Conservation (phyloP, 2,797 vertebrate genomes). For the Siniperca obscura region DNA sequence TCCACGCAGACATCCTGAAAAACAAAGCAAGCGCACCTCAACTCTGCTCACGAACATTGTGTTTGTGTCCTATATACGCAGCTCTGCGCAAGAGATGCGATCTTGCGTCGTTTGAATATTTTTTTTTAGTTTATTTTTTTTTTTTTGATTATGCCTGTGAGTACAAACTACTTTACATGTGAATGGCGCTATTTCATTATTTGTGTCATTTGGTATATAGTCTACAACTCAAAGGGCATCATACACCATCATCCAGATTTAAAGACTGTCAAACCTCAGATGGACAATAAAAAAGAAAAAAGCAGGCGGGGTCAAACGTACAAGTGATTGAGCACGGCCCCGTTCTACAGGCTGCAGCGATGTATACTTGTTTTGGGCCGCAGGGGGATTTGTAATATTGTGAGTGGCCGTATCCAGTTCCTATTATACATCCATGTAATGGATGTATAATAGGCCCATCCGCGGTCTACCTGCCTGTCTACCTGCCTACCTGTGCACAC, state of each 20-base stretch:
- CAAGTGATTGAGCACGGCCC: too few relatives aligned
- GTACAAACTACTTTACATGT: neutral
- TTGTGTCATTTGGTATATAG: neutral
- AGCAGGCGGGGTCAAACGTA: too few relatives aligned
- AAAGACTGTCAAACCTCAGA: too few relatives aligned
- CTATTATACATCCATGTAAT: too few relatives aligned
- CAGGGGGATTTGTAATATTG: too few relatives aligned
- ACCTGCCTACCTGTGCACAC: too few relatives aligned
- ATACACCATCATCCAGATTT: neutral
- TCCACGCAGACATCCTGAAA: neutral
- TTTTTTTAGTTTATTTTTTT: neutral
- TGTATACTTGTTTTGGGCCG: too few relatives aligned
- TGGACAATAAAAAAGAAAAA: too few relatives aligned
- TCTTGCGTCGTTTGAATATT: neutral
- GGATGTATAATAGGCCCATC: too few relatives aligned
- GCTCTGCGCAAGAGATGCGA: neutral
- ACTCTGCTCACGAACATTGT: neutral
- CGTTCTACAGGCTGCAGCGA: too few relatives aligned
- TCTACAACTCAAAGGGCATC: neutral
- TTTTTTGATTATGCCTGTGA: neutral
- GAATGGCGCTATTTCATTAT: neutral
- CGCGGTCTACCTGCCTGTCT: too few relatives aligned
- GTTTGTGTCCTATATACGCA: constrained; percentile 9
- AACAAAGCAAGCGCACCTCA: constrained; percentile 15
- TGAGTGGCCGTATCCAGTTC: too few relatives aligned